Conservation (phyloP, 1,140 invertebrate species). For the Papilio polyxenes region DNA sequence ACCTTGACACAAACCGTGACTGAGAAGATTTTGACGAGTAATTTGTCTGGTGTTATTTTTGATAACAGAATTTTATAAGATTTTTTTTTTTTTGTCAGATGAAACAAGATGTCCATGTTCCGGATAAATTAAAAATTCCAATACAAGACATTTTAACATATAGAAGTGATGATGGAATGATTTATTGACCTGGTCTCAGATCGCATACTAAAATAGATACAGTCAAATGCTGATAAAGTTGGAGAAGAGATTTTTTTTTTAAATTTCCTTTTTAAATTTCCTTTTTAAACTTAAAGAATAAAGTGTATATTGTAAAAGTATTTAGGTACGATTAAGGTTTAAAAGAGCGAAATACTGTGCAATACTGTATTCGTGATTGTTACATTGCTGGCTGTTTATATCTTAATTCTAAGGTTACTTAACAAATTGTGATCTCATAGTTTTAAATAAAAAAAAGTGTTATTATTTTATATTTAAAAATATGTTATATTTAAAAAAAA, state of each 20-base stretch:
- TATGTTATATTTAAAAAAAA: no score
- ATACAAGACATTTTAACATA: constrained; percentile 29
- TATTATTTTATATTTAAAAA: no score
- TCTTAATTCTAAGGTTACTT: neutral
- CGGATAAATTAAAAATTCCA: neutral
- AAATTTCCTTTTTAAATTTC: no score
- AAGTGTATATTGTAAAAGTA: no score
- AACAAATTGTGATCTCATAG: constrained; percentile 14
- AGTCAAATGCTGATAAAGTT: neutral
- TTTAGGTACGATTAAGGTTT: neutral
- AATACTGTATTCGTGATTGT: neutral
- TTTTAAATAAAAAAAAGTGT: constrained; percentile 9
- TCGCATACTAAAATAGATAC: neutral
- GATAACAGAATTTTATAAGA: neutral
- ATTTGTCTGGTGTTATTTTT: no score
- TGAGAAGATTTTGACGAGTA: no score
- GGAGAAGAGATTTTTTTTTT: no score
- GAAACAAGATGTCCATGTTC: neutral
- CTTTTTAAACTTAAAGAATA: no score
- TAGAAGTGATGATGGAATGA: neutral
- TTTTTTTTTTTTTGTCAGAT: constrained; percentile 31
- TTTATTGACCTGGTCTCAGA: neutral
- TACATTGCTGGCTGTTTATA: neutral
- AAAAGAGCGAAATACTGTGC: neutral
- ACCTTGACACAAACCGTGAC: no score